Evolutionary conservation across 1,140 invertebrate genomes (phyloP), one percentile per base, ranked within the genome.

Genomic region (Papilio xuthus): DNA sequence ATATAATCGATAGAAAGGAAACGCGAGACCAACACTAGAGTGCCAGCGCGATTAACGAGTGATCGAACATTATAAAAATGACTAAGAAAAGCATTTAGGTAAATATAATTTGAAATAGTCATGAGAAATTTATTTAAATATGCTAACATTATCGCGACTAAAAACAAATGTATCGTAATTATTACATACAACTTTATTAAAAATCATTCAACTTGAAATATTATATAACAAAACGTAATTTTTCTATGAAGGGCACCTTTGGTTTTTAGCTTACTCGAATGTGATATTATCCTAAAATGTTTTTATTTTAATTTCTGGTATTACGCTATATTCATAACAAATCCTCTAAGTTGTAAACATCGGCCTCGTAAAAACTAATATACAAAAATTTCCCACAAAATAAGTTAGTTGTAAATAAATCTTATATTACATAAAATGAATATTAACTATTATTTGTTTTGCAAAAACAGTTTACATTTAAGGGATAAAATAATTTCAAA

Each of bases 171-270:
- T 92, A 92, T 92, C 87, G 86, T 92, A 89, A 92, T 92, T 83
- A 93, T 91, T 93, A 93, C 85, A 91, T 91, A 93, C 90, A 92
- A 93, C 88, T 91, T 92, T 89, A 90, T 93, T 92, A 89, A 93
- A 91, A 92, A 94, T 92, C 89, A 94, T 93, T 92, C 84, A 94
- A 94, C 92, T 93, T 92, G 91, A 94, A 93, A 92, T 94, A 94
- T 92, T 90, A 93, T 91, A 89, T 89, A 94, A 94, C 92, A 94
- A 92, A 94, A 94, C 91, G 92, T 94, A 94, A 92, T 92, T 89
- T 90, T 91, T 94, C 93, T 94, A 94, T 94, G 93, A 94, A 94
- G 94, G 94, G 94, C 94, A 94, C 94, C 94, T 94, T 94, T 94
- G 94, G 94, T 94, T 94, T 94, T 94, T 94, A 94, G 94, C 94